Evolutionary conservation across 2,888 invertebrate species (phyloP).

Genomic region (Chironomus tentans): DNA sequence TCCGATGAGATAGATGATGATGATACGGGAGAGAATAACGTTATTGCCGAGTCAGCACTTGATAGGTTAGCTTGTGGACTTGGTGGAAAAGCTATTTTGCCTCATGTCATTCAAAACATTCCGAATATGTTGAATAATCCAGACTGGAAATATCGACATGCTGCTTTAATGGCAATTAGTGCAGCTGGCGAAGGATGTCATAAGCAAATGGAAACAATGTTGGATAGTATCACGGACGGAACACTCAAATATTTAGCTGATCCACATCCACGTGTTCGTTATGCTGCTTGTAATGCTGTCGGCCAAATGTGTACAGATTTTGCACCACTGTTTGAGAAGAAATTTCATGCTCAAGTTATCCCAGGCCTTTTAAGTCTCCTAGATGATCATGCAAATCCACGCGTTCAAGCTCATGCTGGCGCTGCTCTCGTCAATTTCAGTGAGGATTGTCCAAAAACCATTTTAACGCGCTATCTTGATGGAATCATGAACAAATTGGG

Average conservation of each 20-base stretch:
- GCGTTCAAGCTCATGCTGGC: conserved; percentile 76
- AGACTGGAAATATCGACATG: conserved; percentile 86
- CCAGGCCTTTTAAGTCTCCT: conserved; percentile 81
- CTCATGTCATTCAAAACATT: conserved; percentile 75
- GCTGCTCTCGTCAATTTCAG: conserved; percentile 99
- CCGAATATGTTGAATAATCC: conserved; percentile 76
- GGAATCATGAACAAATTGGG: conserved; percentile 86
- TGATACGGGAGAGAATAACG: conserved; percentile 89
- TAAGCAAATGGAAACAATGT: conserved; percentile 92
- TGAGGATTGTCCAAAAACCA: conserved; percentile 95
- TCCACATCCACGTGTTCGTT: conserved; percentile 53
- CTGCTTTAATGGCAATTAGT: conserved; percentile 96
- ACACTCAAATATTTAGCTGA: conserved; percentile 79
- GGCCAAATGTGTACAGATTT: conserved; percentile 99
- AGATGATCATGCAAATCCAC: conserved; percentile 82
- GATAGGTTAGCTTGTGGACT: conserved; percentile 96
- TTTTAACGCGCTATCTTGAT: conserved; percentile 83
- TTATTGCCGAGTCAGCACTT: conserved; percentile 91
- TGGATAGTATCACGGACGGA: conserved; percentile 87
- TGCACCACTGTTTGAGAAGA: conserved; percentile 92
- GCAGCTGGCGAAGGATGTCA: conserved; percentile 98
- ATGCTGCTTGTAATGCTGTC: conserved; percentile 96
- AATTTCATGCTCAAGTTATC: conserved; percentile 92
- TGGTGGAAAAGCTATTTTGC: conserved; percentile 84
- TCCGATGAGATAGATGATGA: conserved; percentile 84